Percentiles rank a stretch among this genome's conserved stretches.
phyloP scores from a whole-genome alignment of 2,797 vertebrate species.

The Yasuhikotakia modesta region DNA sequence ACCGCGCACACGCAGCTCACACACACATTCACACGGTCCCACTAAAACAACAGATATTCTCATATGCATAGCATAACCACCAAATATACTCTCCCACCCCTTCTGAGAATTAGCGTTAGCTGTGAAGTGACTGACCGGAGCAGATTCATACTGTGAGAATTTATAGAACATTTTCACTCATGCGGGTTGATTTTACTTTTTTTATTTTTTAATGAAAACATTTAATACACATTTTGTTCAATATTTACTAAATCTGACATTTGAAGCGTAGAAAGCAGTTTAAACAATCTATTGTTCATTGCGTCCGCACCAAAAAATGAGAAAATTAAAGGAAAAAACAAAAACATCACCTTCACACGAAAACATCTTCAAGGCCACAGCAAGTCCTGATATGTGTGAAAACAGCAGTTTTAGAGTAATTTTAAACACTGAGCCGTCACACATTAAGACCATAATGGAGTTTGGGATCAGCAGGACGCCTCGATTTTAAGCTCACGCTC shows the following conservation, averaged over 20 bases:
- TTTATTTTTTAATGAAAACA: not conserved
- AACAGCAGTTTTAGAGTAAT: conserved; percentile 30
- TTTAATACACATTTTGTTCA: not conserved
- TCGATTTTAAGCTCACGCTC: conserved; percentile 38
- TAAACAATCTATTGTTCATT: conserved; percentile 42
- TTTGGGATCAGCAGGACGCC: conserved; percentile 55
- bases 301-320: not conserved
- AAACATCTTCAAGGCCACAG: conserved; percentile 23
- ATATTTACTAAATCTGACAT: not conserved
- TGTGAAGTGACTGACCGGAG: not conserved
- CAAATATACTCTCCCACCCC: conserved; percentile 44
- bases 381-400: conserved; percentile 47
- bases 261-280: not conserved
- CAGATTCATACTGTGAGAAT: conserved; percentile 2
- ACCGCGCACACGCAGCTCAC: conserved; percentile 28
- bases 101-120: conserved; percentile 9
- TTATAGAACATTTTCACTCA: not conserved
- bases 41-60: conserved; percentile 41
- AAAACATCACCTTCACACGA: conserved; percentile 36
- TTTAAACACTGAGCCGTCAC: conserved; percentile 58
- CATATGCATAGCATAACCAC: conserved; percentile 43
- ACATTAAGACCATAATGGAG: conserved; percentile 64
- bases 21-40: conserved; percentile 43
- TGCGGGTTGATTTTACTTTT: not conserved
- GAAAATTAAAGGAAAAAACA: not conserved